Percentiles rank a stretch among this genome's conserved stretches.
phyloP scores from a whole-genome alignment of 2,113 vertebrate species.

The Thymallus thymallus region DNA sequence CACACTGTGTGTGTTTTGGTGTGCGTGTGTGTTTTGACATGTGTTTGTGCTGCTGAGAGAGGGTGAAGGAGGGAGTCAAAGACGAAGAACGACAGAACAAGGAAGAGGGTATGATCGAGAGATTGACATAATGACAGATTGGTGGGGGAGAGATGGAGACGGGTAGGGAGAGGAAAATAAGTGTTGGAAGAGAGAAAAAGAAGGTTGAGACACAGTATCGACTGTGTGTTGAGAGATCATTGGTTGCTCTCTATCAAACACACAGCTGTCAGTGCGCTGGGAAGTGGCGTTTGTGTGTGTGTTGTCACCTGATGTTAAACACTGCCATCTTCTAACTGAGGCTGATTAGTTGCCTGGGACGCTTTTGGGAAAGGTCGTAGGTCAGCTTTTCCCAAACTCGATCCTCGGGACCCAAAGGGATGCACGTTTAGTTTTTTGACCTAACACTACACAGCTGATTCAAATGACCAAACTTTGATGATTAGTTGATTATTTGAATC shows the following conservation, averaged over 20 bases:
- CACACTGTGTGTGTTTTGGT: conserved; percentile 13
- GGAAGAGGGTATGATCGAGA: not conserved
- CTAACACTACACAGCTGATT: too few species aligned
- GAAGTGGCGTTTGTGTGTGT: conserved; percentile 8
- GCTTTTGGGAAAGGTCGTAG: too few species aligned
- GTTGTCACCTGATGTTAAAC: not conserved
- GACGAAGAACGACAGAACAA: not conserved
- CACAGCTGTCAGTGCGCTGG: not conserved
- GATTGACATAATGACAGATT: not conserved
- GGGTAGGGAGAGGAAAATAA: too few species aligned
- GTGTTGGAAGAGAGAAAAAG: too few species aligned
- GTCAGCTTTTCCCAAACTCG: too few species aligned
- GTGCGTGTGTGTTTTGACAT: not conserved
- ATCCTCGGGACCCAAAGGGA: too few species aligned
- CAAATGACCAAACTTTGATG: too few species aligned
- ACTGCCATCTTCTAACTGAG: not conserved
- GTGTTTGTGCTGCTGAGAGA: not conserved
- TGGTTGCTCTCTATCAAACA: not conserved
- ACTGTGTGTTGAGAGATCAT: not conserved
- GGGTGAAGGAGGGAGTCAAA: not conserved
- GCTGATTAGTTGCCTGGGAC: not conserved
- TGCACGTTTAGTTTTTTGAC: too few species aligned
- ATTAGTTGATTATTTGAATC: too few species aligned
- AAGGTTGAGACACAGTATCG: not conserved
- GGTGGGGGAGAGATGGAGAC: not conserved